These are phyloP conservation scores for Physeter macrocephalus DNA, from an alignment of 2,113 vertebrate genomes.

Conservation along the genomic window DNA sequence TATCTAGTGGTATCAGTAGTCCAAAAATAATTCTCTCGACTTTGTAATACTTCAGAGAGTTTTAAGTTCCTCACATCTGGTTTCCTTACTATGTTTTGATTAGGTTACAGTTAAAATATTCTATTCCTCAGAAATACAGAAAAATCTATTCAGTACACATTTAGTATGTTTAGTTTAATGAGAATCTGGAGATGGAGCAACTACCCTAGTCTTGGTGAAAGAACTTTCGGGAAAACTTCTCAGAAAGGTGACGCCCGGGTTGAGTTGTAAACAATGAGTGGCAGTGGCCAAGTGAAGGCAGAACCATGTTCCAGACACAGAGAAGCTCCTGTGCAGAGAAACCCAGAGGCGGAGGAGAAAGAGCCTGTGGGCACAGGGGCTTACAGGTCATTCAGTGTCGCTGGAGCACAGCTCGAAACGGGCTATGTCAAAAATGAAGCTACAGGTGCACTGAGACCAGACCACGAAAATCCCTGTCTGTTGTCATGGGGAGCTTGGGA, in stretches of 20 bases:
- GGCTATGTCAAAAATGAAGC: neutral
- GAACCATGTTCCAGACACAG: neutral
- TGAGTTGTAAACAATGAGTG: neutral
- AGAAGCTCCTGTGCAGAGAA: neutral
- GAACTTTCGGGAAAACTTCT: neutral
- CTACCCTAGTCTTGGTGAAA: neutral
- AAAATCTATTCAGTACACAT: neutral
- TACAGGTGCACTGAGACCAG: neutral
- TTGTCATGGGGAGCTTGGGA: neutral
- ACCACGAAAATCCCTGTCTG: neutral
- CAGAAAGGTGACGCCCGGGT: neutral
- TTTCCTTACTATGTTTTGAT: conserved; percentile 24
- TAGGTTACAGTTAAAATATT: neutral
- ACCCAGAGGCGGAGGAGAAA: neutral
- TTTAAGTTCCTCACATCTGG: neutral
- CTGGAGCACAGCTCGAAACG: neutral
- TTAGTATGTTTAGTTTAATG: neutral
- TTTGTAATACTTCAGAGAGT: neutral
- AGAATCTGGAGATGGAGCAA: neutral
- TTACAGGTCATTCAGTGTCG: neutral
- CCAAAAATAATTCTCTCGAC: neutral
- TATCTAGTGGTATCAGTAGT: neutral
- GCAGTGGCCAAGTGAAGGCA: neutral
- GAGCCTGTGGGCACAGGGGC: neutral
- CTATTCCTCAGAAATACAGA: neutral